Base-by-base conservation (phyloP, 2,888 invertebrate species). In the Darwinula stevensoni region DNA sequence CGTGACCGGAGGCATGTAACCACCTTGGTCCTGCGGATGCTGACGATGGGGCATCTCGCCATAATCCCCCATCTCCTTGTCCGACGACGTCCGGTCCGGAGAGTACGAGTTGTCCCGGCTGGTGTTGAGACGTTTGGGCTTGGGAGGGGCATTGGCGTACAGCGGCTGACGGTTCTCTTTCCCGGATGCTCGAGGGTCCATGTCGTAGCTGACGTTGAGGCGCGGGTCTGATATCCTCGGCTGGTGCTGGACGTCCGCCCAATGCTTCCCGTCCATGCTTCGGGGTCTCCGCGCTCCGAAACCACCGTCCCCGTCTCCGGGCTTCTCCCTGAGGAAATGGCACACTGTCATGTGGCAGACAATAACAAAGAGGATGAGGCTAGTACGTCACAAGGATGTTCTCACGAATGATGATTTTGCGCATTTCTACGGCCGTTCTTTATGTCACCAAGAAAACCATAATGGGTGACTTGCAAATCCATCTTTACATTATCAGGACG, bases 111-210 rank as follows among this genome's bases (percentile, higher is more conserved):
- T 39, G 30, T 45, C 42, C 2, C 41, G 37, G 14, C 61, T 61
- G 43, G 73, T 72, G 38, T 67, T 71, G 18, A 73, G 61, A 33
- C 78, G 61, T 45, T 74, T 57, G 1, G 80, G 78, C 47, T 80
- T 80, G 1, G 80, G 78, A 9, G 78, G 78, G 3, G 80, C 78
- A 51, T 80, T 80, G 2, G 74, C 78, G 45, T 82, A 82, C 2
- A 78, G 61, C 0, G 78, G 74, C 44, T 70, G 69, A 4, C 56
- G 56, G 35, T 32, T n/a, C 35, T 14, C 13, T 14, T 27, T 14
- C 14, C 17, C 29, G 18, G n/a, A 12, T 17, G 13, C 13, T 27
- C 22, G 15, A 27, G 18, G 11, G 12, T 35, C 17, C 16, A 17
- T 14, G 34, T 29, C 18, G 14, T 27, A 14, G 29, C 29, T 33